Evolutionary conservation across 37 sponge, comb jelly and placozoan species (phyloP).

Genomic region (Crambe crambe): DNA sequence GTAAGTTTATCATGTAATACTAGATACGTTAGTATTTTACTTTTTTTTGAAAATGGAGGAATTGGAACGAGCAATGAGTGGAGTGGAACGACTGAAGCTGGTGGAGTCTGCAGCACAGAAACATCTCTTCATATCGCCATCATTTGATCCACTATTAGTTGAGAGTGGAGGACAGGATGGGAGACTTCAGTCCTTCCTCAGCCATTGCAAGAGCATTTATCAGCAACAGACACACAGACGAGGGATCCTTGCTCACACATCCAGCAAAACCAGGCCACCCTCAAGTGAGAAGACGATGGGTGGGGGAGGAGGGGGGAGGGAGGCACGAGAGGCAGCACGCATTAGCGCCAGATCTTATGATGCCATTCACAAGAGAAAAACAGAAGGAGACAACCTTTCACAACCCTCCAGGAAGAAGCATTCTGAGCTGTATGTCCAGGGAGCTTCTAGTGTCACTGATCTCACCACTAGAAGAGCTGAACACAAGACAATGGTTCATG

Average conservation of each 20-base stretch:
- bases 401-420: not conserved
- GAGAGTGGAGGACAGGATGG: constrained; percentile 10
- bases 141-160: not conserved
- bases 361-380: not conserved
- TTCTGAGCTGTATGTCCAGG: constrained; percentile 9
- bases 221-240: not conserved
- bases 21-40: not conserved
- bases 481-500: not conserved
- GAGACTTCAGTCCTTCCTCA: constrained; percentile 39
- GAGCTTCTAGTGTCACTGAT: constrained; percentile 18
- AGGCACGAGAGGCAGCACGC: constrained; percentile 11
- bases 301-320: constrained; percentile 7
- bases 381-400: not conserved
- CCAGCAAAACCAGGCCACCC: not conserved
- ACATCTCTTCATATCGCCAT: constrained; percentile 37
- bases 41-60: not conserved
- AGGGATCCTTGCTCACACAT: not conserved
- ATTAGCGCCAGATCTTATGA: constrained; percentile 7
- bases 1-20: constrained; percentile 1
- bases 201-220: constrained; percentile 21
- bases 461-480: constrained; percentile 7
- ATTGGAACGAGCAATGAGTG: not conserved
- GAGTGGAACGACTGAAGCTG: constrained; percentile 23
- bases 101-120: constrained; percentile 43
- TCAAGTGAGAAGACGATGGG: not conserved